Conservation (phyloP, 2,888 invertebrate species). For the Pogonocherus hispidulus region DNA sequence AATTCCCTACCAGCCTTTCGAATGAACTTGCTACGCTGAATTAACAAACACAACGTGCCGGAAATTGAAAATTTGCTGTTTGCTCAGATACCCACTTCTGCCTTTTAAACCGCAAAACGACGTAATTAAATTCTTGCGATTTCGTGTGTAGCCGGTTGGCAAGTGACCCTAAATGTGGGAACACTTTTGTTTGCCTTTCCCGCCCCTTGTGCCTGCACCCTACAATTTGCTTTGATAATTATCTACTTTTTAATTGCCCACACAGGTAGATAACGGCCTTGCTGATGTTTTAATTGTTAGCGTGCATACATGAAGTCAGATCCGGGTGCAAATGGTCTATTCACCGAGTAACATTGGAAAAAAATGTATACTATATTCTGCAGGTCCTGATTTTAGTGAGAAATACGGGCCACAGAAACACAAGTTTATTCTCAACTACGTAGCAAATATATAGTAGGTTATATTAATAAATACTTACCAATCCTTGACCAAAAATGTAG, state of each 20-base stretch:
- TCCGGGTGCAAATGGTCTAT: not conserved
- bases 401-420: too few species aligned
- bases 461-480: too few species aligned
- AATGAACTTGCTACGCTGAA: constrained; percentile 59
- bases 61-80: constrained; percentile 62
- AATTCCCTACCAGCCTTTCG: constrained; percentile 49
- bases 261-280: constrained; percentile 14
- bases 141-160: constrained; percentile 53
- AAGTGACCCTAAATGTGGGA: constrained; percentile 49
- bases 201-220: constrained; percentile 25
- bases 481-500: too few species aligned
- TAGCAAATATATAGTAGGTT: too few species aligned
- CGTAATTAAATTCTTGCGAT: constrained; percentile 60
- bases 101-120: constrained; percentile 57
- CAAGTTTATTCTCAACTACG: too few species aligned
- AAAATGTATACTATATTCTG: too few species aligned
- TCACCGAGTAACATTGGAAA: not conserved
- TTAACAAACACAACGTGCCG: constrained; percentile 61
- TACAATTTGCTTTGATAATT: constrained; percentile 40
- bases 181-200: constrained; percentile 40
- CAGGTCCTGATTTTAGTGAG: too few species aligned
- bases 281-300: constrained; percentile 25
- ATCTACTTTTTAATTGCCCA: constrained; percentile 29
- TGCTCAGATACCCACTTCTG: constrained; percentile 57
- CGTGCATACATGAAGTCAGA: not conserved